phyloP scores from a whole-genome alignment of 2,888 invertebrate species.

The Boloria selene region DNA sequence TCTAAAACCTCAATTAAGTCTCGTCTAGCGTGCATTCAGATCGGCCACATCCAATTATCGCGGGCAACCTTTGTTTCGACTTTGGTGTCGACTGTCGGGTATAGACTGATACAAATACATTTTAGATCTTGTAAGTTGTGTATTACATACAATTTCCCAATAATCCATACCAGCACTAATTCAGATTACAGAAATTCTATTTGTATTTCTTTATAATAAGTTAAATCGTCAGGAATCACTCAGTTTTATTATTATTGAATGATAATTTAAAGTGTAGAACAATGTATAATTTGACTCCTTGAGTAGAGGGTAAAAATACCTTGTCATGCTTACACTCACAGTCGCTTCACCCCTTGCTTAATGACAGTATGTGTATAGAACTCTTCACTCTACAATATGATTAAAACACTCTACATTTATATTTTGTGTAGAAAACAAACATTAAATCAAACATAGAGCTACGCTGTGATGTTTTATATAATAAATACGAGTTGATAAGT shows the following conservation, averaged over 20 bases:
- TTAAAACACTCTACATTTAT: background rate
- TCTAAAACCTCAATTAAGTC: constrained; percentile 82
- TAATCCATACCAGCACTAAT: background rate
- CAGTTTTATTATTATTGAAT: constrained; percentile 34
- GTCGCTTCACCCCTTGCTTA: constrained; percentile 72
- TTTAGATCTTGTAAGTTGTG: constrained; percentile 22
- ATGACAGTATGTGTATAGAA: constrained; percentile 56
- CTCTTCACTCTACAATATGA: background rate
- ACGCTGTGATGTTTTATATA: too few relatives aligned
- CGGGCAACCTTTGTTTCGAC: constrained; percentile 75
- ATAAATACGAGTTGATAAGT: too few relatives aligned
- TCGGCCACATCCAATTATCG: constrained; percentile 81
- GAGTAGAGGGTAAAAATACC: constrained; percentile 53
- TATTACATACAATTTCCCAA: background rate
- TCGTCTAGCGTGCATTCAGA: constrained; percentile 79
- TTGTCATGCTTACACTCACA: constrained; percentile 62
- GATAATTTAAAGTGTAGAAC: constrained; percentile 42
- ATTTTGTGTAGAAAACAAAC: background rate
- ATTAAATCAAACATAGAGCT: too few relatives aligned
- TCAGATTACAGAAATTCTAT: background rate
- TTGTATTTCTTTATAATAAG: background rate
- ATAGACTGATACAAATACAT: constrained; percentile 22
- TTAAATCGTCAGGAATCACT: background rate
- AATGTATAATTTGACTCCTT: constrained; percentile 46
- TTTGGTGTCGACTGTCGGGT: constrained; percentile 44